phyloP scores from a whole-genome alignment of 2,797 vertebrate genomes.

The Molossus alvarezi region DNA sequence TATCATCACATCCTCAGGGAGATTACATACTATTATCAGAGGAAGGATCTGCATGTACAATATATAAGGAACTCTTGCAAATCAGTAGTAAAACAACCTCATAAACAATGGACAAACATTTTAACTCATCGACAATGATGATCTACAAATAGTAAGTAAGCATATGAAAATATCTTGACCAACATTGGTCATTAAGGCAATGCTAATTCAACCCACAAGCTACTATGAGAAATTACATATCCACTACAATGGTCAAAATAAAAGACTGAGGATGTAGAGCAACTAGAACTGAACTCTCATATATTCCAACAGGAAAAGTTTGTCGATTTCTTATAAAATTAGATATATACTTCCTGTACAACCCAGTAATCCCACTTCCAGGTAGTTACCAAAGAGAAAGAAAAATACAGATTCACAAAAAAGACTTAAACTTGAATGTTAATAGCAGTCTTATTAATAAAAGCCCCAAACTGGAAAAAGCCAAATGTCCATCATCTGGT shows the following conservation, averaged over 20 bases:
- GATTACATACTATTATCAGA: neutral
- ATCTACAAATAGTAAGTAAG: neutral
- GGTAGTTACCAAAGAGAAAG: too few relatives aligned
- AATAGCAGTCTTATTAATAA: slow-evolving; percentile 24
- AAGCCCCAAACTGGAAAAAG: neutral
- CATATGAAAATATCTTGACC: neutral
- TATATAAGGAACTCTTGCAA: slow-evolving; percentile 6
- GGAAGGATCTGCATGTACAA: neutral
- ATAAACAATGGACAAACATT: slow-evolving; percentile 1
- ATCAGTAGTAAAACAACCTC: neutral
- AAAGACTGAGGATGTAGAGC: neutral
- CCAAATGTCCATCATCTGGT: neutral
- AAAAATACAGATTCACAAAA: neutral
- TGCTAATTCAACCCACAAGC: slow-evolving; percentile 26
- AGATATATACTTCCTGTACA: too few relatives aligned
- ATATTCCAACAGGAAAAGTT: neutral
- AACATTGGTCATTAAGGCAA: neutral
- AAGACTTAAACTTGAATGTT: neutral
- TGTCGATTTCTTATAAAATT: neutral
- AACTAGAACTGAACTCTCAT: slow-evolving; percentile 22
- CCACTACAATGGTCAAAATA: neutral
- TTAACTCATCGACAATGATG: neutral
- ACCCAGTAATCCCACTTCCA: too few relatives aligned
- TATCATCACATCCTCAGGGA: neutral
- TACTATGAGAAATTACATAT: neutral